Conservation (phyloP, 2,113 vertebrate genomes). For the Scomber colias region DNA sequence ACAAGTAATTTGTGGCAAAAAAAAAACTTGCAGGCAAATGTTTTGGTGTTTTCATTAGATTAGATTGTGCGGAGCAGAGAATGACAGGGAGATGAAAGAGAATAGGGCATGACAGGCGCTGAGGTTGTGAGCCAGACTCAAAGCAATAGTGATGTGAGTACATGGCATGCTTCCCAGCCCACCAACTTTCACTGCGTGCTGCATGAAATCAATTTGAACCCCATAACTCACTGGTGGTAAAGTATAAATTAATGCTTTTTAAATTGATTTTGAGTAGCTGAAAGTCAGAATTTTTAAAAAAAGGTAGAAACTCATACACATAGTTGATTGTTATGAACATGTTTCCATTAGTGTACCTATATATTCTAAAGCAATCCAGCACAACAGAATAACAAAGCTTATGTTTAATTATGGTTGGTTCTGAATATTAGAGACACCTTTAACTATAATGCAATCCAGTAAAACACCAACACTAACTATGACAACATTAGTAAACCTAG, state of each 20-base stretch:
- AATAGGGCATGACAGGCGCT: conserved; percentile 43
- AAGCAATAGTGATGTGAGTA: conserved; percentile 43
- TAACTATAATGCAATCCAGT: not conserved
- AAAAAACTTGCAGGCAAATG: not conserved
- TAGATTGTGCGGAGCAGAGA: conserved; percentile 77
- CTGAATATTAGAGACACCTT: not conserved
- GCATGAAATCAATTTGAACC: conserved; percentile 30
- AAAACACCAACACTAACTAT: not conserved
- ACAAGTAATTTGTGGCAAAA: not conserved
- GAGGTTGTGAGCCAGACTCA: conserved; percentile 53
- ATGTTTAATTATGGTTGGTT: not conserved
- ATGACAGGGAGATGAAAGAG: conserved; percentile 79
- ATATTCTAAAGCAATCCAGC: not conserved
- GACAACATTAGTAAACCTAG: not conserved
- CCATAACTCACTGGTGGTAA: conserved; percentile 12
- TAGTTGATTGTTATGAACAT: conserved; percentile 1
- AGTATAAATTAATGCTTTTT: conserved; percentile 25
- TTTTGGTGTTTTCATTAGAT: conserved; percentile 65
- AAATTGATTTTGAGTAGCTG: not conserved
- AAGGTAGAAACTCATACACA: not conserved
- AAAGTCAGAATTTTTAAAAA: not conserved
- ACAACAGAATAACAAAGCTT: not conserved
- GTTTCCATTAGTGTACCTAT: not conserved
- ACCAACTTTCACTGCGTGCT: conserved; percentile 28
- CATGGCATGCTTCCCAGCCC: conserved; percentile 63